Evolutionary conservation across 2,797 vertebrate species (phyloP).

Genomic region (Epinephelus malabaricus): DNA sequence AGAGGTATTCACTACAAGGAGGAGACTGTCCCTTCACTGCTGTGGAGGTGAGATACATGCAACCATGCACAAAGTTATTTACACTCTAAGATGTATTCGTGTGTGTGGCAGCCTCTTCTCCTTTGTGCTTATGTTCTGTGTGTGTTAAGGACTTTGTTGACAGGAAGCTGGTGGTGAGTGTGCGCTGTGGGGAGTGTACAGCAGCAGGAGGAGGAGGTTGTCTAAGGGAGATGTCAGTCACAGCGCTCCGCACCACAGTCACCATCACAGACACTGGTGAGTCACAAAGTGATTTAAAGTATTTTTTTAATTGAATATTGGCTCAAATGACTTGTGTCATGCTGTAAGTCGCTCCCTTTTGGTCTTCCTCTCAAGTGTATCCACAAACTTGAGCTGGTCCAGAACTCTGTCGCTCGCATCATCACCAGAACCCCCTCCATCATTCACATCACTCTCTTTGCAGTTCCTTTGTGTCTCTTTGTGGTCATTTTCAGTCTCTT

Average conservation of each 20-base stretch:
- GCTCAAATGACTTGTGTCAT: neutral
- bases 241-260: conserved; percentile 80
- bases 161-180: conserved; percentile 83
- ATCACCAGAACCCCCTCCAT: too few species aligned
- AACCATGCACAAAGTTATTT: neutral
- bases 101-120: neutral
- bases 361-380: too few species aligned
- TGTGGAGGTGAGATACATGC: conserved; percentile 87
- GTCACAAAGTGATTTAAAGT: neutral
- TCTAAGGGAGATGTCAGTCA: conserved; percentile 84
- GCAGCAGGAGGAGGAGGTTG: conserved; percentile 74
- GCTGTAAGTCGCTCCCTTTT: too few species aligned
- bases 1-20: conserved; percentile 86
- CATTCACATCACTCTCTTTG: too few species aligned
- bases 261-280: conserved; percentile 89
- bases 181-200: conserved; percentile 83
- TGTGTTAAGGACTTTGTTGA: conserved; percentile 88
- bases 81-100: neutral
- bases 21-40: conserved; percentile 85
- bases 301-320: too few species aligned
- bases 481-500: neutral
- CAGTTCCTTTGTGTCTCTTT: too few species aligned
- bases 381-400: too few species aligned
- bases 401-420: too few species aligned
- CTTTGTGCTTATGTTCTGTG: conserved; percentile 15